A percentile compares a stretch with the other conserved stretches of the same genome.
Evolutionary conservation across 2,888 invertebrate species (phyloP).

Genomic region (Ernsta delagoae): DNA sequence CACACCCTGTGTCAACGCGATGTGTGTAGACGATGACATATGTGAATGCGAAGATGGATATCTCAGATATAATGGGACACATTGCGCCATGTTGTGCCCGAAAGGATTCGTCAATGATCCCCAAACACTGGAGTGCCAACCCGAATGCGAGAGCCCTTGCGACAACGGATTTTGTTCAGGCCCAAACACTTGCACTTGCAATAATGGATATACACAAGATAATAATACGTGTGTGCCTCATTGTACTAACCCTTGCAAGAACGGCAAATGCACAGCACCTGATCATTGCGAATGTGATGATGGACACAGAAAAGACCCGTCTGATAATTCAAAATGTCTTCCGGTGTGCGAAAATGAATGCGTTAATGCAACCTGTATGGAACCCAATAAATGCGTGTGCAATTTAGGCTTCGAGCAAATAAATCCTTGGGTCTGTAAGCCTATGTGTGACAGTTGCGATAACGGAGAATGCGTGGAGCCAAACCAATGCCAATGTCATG

Average conservation of each 20-base stretch:
- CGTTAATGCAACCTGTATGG: conserved; percentile 30
- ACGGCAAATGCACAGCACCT: conserved; percentile 41
- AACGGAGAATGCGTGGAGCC: conserved; percentile 54
- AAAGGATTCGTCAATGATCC: conserved; percentile 51
- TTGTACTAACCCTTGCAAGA: conserved; percentile 37
- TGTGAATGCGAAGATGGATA: conserved; percentile 63
- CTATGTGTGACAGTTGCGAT: conserved; percentile 50
- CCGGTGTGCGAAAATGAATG: conserved; percentile 34
- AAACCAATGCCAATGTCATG: conserved; percentile 46
- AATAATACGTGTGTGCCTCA: conserved; percentile 40
- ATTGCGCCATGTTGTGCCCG: conserved; percentile 44
- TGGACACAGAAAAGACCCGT: conserved; percentile 35
- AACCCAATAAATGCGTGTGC: conserved; percentile 35
- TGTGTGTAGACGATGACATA: conserved; percentile 52
- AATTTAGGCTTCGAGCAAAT: conserved; percentile 26
- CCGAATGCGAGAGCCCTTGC: conserved; percentile 40
- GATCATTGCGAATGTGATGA: conserved; percentile 40
- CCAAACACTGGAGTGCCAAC: conserved; percentile 12
- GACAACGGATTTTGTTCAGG: conserved; percentile 47
- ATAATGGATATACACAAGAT: conserved; percentile 45
- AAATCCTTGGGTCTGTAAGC: conserved; percentile 40
- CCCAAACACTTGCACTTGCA: conserved; percentile 49
- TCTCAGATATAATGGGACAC: conserved; percentile 31
- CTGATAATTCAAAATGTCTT: conserved; percentile 13
- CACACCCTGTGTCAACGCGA: conserved; percentile 63